A percentile compares a stretch with the other conserved stretches of the same genome.
phyloP scores from a whole-genome alignment of 2,113 vertebrate species.

The Gymnobelideus leadbeateri region DNA sequence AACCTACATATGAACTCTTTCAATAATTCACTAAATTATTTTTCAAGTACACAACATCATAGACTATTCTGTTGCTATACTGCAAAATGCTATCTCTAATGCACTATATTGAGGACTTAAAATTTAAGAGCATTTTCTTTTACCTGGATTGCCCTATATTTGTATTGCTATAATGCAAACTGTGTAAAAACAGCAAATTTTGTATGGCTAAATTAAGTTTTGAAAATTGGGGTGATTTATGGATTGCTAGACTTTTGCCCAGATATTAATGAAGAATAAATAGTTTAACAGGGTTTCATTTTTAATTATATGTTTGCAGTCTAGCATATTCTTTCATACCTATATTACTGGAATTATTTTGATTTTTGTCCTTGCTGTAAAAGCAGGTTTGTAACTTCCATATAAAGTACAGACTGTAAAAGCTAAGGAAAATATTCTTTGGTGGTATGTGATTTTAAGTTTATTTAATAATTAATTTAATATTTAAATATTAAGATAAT shows the following conservation, averaged over 20 bases:
- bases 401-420: neutral
- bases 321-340: neutral
- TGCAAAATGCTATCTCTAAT: neutral
- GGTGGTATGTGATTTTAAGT: neutral
- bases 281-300: neutral
- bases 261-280: neutral
- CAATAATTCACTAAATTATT: conserved; percentile 40
- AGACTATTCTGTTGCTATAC: neutral
- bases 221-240: neutral
- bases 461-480: too few relatives aligned
- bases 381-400: neutral
- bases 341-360: neutral
- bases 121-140: neutral
- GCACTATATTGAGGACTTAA: neutral
- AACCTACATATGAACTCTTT: conserved; percentile 25
- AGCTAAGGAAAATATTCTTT: neutral
- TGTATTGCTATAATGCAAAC: neutral
- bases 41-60: conserved; percentile 39
- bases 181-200: neutral
- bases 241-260: neutral
- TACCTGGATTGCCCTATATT: neutral
- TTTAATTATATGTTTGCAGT: neutral
- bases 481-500: too few relatives aligned
- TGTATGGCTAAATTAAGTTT: neutral
- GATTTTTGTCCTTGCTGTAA: neutral